phyloP scores from a whole-genome alignment of 2,797 vertebrate genomes.

The Ambastaia sidthimunki region DNA sequence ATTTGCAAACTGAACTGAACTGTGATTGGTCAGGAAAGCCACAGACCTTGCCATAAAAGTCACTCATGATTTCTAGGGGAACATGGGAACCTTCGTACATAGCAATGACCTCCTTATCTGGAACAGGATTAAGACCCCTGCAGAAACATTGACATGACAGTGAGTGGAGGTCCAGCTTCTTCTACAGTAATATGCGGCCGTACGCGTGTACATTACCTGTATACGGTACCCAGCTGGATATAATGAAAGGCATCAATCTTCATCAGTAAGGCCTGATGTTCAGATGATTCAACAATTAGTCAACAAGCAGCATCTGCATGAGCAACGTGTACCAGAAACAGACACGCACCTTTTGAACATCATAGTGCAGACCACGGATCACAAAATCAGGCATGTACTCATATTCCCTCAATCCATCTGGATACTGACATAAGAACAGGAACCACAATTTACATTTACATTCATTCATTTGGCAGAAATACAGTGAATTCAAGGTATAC shows the following conservation, averaged over 20 bases:
- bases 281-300: constrained; percentile 33
- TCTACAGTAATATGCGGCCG: not conserved
- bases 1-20: not conserved
- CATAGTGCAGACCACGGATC: constrained; percentile 96
- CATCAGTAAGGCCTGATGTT: constrained; percentile 90
- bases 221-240: constrained; percentile 96
- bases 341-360: constrained; percentile 91
- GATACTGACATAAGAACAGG: constrained; percentile 80
- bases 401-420: constrained; percentile 87
- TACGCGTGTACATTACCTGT: constrained; percentile 88
- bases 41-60: constrained; percentile 96
- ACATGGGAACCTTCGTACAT: constrained; percentile 97
- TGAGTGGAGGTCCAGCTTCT: not conserved
- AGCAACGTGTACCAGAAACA: not conserved
- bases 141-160: constrained; percentile 47
- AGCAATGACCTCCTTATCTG: constrained; percentile 93
- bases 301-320: not conserved
- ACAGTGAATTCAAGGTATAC: no score
- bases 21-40: not conserved
- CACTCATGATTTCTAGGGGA: constrained; percentile 97
- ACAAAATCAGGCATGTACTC: constrained; percentile 94
- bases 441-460: no score
- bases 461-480: no score
- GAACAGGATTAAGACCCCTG: constrained; percentile 92
- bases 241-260: constrained; percentile 99